Evolutionary conservation across 1,140 invertebrate genomes (phyloP).

Genomic region (Euglossa dilemma): DNA sequence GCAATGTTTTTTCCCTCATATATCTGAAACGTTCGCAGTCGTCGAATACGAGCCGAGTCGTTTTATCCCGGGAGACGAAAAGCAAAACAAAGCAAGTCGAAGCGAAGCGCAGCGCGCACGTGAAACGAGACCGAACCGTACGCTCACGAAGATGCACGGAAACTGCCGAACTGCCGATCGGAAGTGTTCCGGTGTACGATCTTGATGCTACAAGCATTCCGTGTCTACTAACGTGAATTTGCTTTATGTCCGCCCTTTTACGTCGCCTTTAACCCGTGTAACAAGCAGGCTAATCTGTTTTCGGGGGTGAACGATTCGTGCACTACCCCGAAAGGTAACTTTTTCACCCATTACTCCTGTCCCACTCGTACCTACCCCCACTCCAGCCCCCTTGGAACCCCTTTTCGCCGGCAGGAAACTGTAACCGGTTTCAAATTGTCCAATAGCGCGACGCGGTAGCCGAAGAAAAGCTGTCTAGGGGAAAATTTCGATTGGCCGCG

Average conservation of each 20-base stretch:
- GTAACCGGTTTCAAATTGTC: conserved; percentile 13
- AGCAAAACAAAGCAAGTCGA: not conserved
- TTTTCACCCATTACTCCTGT: not conserved
- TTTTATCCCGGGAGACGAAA: not conserved
- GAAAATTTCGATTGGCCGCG: not conserved
- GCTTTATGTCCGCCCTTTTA: not conserved
- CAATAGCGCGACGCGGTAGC: not conserved
- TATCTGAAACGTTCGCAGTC: not conserved
- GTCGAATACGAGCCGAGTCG: not conserved
- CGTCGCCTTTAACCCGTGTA: not conserved
- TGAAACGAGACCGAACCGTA: not conserved
- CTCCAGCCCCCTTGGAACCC: not conserved
- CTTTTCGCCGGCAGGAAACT: not conserved
- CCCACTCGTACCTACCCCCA: not conserved
- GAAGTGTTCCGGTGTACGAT: not conserved
- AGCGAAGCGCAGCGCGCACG: not conserved
- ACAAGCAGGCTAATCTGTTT: conserved; percentile 20
- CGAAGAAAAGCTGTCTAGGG: not conserved
- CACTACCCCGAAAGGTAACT: not conserved
- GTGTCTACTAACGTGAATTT: not conserved
- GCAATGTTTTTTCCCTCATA: not conserved
- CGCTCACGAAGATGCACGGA: too few relatives aligned
- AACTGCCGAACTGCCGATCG: not conserved
- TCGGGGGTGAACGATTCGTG: not conserved
- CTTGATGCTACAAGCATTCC: too few relatives aligned